Evolutionary conservation across 1,140 invertebrate genomes (phyloP), one percentile per base, ranked within the genome.

Genomic region (Drosophila malerkotliana): DNA sequence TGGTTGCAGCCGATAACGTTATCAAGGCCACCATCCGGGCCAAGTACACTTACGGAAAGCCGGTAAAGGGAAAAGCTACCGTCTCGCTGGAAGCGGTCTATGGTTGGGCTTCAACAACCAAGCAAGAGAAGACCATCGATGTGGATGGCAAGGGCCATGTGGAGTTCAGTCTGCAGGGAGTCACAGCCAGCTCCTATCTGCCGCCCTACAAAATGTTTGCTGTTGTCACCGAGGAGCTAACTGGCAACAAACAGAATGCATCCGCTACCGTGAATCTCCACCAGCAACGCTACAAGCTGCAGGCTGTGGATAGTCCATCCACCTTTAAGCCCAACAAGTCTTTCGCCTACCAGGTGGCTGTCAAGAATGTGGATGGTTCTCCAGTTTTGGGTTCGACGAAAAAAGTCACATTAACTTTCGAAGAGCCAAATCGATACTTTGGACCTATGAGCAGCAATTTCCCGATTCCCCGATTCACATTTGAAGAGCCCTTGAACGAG

Each of bases 281-380:
- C 87, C 94, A 95, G 63, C 95, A 97, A 74, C 95, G 96, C 28
- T 97, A 98, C 79, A 95, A 95, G 78, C 93, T 99, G 91, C 95
- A 97, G 72, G 94, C 97, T 47, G 95, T 97, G 77, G 96, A 96
- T 1, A 54, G 10, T 2, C 49, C 39, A 0, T 94, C 96, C 57
- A 96, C 95, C 73, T 99, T 97, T 92, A 98, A 98, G 90, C 97
- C 97, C 2, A 96, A 95, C 6, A 93, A 99, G 45, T 95, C 95
- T 59, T 98, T 98, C 85, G 95, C 93, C 44, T 95, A 96, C 56
- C 96, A 95, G 91, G 96, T 90, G 8, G 84, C 49, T 1, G 81
- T 91, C 0, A 91, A 91, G 21, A 80, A 90, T n/a, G 18, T 91
- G 0, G 96, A 97, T 91, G 95, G 95, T 15, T 93, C 94, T 4